These are phyloP conservation scores for Chunga burmeisteri DNA, from an alignment of 2,113 vertebrate species.

Conservation along the genomic window DNA sequence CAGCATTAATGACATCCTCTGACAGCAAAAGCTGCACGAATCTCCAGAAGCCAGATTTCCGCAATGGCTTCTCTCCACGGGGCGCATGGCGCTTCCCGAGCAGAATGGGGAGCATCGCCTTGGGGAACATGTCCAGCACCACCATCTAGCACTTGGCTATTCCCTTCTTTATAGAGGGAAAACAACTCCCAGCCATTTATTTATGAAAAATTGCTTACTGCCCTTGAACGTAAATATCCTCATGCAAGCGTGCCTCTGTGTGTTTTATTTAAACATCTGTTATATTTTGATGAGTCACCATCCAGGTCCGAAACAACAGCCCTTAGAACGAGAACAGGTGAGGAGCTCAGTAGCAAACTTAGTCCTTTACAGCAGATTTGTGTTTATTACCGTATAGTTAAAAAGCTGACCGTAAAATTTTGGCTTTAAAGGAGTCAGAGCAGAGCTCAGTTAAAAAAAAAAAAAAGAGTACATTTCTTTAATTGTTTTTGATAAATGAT, in stretches of 20 bases:
- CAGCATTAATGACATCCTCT: not conserved
- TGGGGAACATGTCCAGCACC: not conserved
- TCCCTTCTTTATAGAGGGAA: not conserved
- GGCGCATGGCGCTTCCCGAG: not conserved
- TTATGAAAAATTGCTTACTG: not conserved
- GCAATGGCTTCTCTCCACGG: not conserved
- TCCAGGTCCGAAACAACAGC: not conserved
- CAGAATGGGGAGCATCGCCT: not conserved
- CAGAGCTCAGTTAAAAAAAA: not conserved
- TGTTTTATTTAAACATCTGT: not conserved
- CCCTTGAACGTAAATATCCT: not conserved
- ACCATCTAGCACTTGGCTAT: not conserved
- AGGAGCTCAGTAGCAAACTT: not conserved
- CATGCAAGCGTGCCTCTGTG: not conserved
- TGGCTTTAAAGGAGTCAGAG: not conserved
- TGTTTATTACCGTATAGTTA: not conserved
- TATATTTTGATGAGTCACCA: not conserved
- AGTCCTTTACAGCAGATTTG: not conserved
- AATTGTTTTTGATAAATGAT: not conserved
- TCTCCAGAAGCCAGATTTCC: not conserved
- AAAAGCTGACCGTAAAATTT: not conserved
- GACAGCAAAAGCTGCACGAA: not conserved
- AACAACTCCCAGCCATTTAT: not conserved
- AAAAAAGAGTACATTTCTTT: not conserved
- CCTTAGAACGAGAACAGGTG: not conserved